A percentile compares a stretch with the other conserved stretches of the same genome.
Conservation (phyloP, 2,888 invertebrate genomes). For the Omphaloscelis lunosa region DNA sequence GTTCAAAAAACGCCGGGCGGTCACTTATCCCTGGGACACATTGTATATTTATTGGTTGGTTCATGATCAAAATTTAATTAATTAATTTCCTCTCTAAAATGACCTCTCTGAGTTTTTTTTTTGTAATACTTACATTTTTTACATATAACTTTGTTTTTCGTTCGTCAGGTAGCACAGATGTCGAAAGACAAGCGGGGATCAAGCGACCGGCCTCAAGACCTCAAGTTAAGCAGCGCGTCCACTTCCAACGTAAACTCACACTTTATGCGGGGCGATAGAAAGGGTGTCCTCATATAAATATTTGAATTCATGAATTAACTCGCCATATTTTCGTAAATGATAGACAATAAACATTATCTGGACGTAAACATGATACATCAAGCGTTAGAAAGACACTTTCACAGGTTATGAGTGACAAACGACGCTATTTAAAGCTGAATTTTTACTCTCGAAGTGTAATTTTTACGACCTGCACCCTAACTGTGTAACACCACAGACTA, state of each 20-base stretch:
- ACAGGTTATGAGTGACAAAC: background rate
- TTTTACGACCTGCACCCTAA: background rate
- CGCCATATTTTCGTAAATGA: conserved; percentile 1
- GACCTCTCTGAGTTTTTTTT: background rate
- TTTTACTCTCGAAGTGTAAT: background rate
- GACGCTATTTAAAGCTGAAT: background rate
- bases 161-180: conserved; percentile 83
- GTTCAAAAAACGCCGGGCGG: no score
- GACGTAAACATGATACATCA: background rate
- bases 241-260: conserved; percentile 62
- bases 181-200: conserved; percentile 81
- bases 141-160: background rate
- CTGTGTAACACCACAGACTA: no score
- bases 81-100: no score
- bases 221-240: conserved; percentile 70
- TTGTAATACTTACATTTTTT: background rate
- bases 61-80: background rate
- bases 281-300: conserved; percentile 85
- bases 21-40: no score
- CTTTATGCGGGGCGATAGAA: conserved; percentile 81
- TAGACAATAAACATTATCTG: conserved; percentile 16
- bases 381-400: background rate
- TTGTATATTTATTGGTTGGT: background rate
- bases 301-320: background rate
- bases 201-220: conserved; percentile 70